Evolutionary conservation across 2,113 vertebrate species (phyloP).

Genomic region (Hippoglossus stenolepis): DNA sequence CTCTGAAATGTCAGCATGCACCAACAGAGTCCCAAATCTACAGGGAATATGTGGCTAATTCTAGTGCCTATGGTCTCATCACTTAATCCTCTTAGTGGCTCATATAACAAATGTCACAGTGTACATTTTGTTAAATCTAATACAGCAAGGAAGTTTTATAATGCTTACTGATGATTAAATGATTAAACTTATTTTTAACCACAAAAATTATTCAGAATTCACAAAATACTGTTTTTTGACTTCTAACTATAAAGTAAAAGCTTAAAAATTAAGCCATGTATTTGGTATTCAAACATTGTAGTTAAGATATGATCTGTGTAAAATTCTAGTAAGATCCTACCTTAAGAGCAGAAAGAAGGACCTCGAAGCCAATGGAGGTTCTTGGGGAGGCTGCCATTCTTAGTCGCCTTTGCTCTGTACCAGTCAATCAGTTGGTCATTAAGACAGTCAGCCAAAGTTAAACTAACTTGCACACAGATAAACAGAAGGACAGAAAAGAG

Average conservation of each 20-base stretch:
- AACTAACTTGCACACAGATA: not conserved
- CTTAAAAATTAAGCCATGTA: no score
- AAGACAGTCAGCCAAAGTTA: slow-evolving; percentile 26
- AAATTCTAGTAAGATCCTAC: slow-evolving; percentile 77
- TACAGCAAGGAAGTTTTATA: not conserved
- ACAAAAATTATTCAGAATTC: not conserved
- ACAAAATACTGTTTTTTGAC: not conserved
- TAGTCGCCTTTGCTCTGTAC: slow-evolving; percentile 59
- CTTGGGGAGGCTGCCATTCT: slow-evolving; percentile 85
- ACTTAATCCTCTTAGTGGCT: not conserved
- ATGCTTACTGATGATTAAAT: not conserved
- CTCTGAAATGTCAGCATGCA: not conserved
- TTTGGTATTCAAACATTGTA: not conserved
- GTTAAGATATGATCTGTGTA: not conserved
- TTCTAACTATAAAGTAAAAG: not conserved
- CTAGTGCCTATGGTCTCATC: slow-evolving; percentile 9
- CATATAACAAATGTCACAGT: not conserved
- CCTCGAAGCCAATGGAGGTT: slow-evolving; percentile 88
- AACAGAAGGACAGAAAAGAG: not conserved
- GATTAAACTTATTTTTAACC: no score
- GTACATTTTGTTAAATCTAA: not conserved
- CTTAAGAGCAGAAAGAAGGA: slow-evolving; percentile 91
- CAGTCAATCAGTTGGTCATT: slow-evolving; percentile 16
- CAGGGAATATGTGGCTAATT: not conserved
- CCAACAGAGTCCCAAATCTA: slow-evolving; percentile 3